Base-by-base conservation (phyloP, 1,140 invertebrate species). In the Eciton burchellii region DNA sequence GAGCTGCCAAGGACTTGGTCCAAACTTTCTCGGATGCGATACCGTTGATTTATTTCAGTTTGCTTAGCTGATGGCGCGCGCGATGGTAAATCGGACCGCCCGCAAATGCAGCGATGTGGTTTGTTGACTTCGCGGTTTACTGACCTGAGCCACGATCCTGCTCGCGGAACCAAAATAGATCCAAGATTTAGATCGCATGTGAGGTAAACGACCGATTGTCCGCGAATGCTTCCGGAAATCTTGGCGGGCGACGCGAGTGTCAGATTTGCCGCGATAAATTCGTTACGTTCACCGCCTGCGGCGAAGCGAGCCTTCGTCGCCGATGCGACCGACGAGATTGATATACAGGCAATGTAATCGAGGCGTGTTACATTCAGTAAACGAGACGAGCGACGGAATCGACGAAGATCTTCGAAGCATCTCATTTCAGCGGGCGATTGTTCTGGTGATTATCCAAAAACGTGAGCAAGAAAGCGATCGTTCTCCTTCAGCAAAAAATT, bases 131-230 rank as follows among this genome's bases (percentile, higher is more conserved):
- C 6, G 72, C 47, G 16, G 41, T 74, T 74, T 74, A 74, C 74
- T n/a, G 29, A n/a, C 24, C 65, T 57, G 41, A 21, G 56, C 56
- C 65, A 57, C 14, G 41, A 29, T 21, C 16, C 1, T 72, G 70
- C 52, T 26, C 1, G 47, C 26, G 54, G 2, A 74, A 74, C 52
- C 79, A 52, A 86, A 87, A 87, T 87, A 87, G 85, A 85, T 47
- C 35, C 59, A 45, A 21, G 57, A 52, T 76, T 86, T 85, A 71
- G 71, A 57, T 68, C 57, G 68, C 49, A 52, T 82, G 59, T 71
- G 79, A 83, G 85, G 84, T 87, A 87, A 87, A 87, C 66, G 85
- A 83, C 85, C 85, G 85, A 87, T 85, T 86, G 85, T 86, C 85
- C 68, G 65, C 45, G 76, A 57, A 72, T 65, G 66, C 65, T 85